phyloP scores from a whole-genome alignment of 2,113 vertebrate genomes.

The Orientallactaga bullata region DNA sequence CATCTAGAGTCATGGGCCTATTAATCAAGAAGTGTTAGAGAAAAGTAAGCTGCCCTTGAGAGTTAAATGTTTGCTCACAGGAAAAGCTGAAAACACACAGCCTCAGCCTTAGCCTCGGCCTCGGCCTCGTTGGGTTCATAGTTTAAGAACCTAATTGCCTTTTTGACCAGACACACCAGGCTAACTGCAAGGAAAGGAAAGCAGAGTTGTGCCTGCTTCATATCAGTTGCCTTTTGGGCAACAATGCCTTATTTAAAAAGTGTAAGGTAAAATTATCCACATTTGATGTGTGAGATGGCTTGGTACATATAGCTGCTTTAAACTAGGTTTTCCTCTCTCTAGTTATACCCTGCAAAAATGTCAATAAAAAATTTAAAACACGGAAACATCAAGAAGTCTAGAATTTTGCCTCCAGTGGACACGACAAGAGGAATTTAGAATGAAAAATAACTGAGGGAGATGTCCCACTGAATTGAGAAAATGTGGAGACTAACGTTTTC shows the following conservation, averaged over 20 bases:
- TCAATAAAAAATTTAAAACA: conserved; percentile 47
- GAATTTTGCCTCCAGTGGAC: background rate
- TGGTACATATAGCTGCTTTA: background rate
- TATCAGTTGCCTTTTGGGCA: background rate
- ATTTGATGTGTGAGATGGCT: conserved; percentile 56
- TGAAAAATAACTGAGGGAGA: background rate
- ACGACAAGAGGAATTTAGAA: background rate
- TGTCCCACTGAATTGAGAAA: background rate
- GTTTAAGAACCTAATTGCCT: conserved; percentile 68
- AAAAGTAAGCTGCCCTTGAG: background rate
- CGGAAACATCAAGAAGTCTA: background rate
- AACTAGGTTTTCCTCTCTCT: conserved; percentile 17
- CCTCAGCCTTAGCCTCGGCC: background rate
- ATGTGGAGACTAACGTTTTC: background rate
- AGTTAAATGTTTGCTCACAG: conserved; percentile 30
- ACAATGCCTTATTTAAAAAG: conserved; percentile 23
- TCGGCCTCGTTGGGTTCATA: conserved; percentile 23
- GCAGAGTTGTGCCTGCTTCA: conserved; percentile 41
- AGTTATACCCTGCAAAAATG: conserved; percentile 23
- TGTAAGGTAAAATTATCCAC: conserved; percentile 43
- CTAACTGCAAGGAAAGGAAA: conserved; percentile 53
- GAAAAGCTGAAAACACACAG: background rate
- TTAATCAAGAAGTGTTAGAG: background rate
- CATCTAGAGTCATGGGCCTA: background rate
- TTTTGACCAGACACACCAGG: conserved; percentile 58